Evolutionary conservation across 2,113 vertebrate species (phyloP).

Genomic region (Aramus guarauna): DNA sequence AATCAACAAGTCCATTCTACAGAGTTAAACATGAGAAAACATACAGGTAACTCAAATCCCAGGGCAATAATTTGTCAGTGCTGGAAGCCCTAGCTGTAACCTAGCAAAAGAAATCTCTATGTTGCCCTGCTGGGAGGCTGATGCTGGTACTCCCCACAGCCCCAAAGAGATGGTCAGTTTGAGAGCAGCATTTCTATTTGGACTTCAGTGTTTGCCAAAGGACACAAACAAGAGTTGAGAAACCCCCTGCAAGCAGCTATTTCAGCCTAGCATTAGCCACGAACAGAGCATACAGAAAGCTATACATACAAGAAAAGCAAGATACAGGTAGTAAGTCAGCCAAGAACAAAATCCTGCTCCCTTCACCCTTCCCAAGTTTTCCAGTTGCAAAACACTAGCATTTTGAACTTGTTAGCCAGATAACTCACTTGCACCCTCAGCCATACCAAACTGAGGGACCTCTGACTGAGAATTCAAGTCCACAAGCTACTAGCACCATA

Average conservation of each 20-base stretch:
- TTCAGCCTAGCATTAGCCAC: background rate
- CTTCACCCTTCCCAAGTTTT: background rate
- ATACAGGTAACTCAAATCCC: too few species aligned
- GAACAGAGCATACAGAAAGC: background rate
- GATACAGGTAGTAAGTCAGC: background rate
- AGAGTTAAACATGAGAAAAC: background rate
- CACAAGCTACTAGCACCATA: background rate
- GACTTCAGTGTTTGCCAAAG: background rate
- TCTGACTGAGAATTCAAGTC: background rate
- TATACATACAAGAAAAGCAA: too few species aligned
- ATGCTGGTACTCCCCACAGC: too few species aligned
- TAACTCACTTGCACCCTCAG: background rate
- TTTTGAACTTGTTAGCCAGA: background rate
- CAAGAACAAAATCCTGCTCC: background rate
- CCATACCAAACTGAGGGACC: background rate
- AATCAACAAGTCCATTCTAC: background rate
- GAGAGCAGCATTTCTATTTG: background rate
- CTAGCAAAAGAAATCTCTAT: background rate
- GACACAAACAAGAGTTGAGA: fast-evolving
- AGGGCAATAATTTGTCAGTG: background rate
- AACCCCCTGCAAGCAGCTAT: background rate
- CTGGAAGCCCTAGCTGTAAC: background rate
- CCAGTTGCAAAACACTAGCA: background rate
- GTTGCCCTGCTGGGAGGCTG: fast-evolving
- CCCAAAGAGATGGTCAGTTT: background rate